Evolutionary conservation across 2,113 vertebrate species (phyloP).

Genomic region (Patagioenas fasciata): DNA sequence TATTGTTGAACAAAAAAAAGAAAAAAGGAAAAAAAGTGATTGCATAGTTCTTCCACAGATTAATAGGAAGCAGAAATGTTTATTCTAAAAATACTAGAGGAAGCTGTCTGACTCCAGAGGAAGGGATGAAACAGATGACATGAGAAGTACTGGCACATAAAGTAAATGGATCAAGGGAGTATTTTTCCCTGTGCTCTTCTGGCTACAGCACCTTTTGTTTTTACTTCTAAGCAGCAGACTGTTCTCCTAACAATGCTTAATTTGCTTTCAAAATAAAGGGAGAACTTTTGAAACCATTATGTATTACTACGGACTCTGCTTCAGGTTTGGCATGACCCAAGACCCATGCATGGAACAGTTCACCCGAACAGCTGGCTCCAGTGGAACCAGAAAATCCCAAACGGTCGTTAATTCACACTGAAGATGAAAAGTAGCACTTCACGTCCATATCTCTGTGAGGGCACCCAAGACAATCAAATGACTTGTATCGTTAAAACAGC

Average conservation of each 20-base stretch:
- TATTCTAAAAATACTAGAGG: not conserved
- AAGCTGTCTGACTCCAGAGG: not conserved
- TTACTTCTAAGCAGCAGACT: not conserved
- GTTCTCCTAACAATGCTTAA: not conserved
- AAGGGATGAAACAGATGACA: not conserved
- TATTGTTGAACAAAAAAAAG: not conserved
- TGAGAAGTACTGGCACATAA: not conserved
- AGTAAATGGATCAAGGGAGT: not conserved
- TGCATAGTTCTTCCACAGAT: not conserved
- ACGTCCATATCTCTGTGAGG: not conserved
- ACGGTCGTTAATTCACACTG: not conserved
- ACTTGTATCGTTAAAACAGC: not conserved
- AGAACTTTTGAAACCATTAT: not conserved
- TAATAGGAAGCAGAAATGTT: slow-evolving; percentile 8
- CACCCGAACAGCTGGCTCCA: not conserved
- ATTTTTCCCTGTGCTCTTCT: not conserved
- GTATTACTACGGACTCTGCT: not conserved
- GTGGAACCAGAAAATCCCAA: not conserved
- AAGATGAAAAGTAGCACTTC: not conserved
- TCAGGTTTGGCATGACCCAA: not conserved
- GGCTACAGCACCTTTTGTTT: not conserved
- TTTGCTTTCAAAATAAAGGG: not conserved
- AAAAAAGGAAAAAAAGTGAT: not conserved
- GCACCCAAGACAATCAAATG: not conserved
- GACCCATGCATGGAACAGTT: rapidly evolving